These are phyloP conservation scores for Philonicus albiceps DNA, from an alignment of 2,888 invertebrate genomes.

Conservation along the genomic window DNA sequence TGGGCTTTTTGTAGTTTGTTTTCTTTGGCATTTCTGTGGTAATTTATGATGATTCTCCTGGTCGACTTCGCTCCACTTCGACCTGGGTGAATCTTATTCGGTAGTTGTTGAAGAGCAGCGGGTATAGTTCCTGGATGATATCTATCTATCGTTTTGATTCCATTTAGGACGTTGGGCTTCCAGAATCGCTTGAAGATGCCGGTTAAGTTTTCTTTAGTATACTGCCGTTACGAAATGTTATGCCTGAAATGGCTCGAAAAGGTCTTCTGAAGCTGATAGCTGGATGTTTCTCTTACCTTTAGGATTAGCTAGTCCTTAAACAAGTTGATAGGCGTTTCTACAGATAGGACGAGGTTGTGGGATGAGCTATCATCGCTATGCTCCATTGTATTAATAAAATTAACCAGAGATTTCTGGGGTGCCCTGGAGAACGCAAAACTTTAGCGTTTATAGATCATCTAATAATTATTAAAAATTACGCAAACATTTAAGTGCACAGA, in stretches of 20 bases:
- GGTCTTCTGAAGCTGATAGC: neutral
- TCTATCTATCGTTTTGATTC: too few species aligned
- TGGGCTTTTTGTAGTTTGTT: neutral
- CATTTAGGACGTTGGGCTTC: too few species aligned
- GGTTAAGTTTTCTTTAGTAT: neutral
- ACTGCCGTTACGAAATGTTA: neutral
- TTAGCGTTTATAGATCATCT: too few species aligned
- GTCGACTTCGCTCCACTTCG: neutral
- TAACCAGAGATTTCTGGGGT: too few species aligned
- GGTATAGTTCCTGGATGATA: too few species aligned
- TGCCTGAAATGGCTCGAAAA: neutral
- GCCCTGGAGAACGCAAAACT: too few species aligned
- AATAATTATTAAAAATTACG: too few species aligned
- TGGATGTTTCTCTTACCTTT: neutral
- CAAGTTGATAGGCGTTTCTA: neutral
- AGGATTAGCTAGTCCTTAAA: neutral
- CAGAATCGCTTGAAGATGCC: neutral
- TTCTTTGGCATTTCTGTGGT: neutral
- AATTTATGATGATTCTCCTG: neutral
- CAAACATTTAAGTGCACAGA: too few species aligned
- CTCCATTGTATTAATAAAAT: too few species aligned
- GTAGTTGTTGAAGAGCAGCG: too few species aligned
- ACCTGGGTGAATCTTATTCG: too few species aligned
- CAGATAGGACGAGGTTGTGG: neutral
- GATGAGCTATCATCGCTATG: neutral